phyloP scores from a whole-genome alignment of 1,140 invertebrate genomes.

The Camponotus vicinus region DNA sequence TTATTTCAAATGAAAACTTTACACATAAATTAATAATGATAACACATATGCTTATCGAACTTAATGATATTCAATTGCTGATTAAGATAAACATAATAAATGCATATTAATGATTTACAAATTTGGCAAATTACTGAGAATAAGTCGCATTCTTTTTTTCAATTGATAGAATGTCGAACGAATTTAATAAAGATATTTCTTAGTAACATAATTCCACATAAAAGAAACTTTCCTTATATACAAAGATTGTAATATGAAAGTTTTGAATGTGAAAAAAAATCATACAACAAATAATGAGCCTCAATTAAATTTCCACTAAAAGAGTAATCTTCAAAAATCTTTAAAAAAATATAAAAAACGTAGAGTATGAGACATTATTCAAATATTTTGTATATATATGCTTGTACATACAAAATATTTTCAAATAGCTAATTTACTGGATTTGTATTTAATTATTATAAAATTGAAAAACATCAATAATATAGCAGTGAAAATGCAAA shows the following conservation, averaged over 20 bases:
- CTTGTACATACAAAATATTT: neutral
- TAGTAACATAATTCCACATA: neutral
- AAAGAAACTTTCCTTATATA: neutral
- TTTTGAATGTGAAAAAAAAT: conserved; percentile 7
- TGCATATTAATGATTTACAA: neutral
- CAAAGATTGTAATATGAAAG: neutral
- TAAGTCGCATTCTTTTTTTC: neutral
- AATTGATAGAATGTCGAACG: neutral
- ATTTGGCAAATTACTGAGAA: neutral
- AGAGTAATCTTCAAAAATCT: neutral
- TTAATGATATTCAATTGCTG: neutral
- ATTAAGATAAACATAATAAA: neutral
- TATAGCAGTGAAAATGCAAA: conserved; percentile 24
- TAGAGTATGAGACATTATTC: neutral
- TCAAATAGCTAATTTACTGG: neutral
- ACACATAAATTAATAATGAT: neutral
- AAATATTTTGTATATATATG: neutral
- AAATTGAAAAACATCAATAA: conserved; percentile 14
- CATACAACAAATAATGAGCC: neutral
- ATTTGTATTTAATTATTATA: conserved; percentile 1
- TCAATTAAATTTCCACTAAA: neutral
- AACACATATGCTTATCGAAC: neutral
- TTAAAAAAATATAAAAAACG: neutral
- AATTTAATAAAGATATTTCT: neutral
- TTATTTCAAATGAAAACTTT: conserved; percentile 17